Percentiles rank a stretch among this genome's conserved stretches.
phyloP scores from a whole-genome alignment of 2,113 vertebrate species.

The Bagarius yarrelli region DNA sequence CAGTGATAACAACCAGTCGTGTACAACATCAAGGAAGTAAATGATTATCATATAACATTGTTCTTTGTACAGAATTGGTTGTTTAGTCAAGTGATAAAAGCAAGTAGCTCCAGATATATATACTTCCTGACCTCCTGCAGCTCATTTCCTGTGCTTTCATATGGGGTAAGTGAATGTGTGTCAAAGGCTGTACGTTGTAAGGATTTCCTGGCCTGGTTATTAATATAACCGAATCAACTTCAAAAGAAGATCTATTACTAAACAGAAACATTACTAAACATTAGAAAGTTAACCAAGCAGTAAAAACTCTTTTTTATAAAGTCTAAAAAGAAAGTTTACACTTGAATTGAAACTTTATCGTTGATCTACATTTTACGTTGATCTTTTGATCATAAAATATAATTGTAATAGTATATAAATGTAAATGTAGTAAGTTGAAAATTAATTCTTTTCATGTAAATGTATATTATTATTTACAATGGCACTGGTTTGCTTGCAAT shows the following conservation, averaged over 20 bases:
- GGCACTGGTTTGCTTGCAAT: no score
- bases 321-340: background rate
- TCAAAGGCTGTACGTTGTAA: background rate
- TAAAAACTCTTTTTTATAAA: background rate
- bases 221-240: background rate
- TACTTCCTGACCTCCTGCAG: constrained; percentile 16
- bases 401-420: no score
- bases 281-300: background rate
- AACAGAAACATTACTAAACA: background rate
- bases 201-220: constrained; percentile 3
- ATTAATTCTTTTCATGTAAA: no score
- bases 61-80: background rate
- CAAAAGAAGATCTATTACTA: background rate
- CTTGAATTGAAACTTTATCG: background rate
- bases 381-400: no score
- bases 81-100: background rate
- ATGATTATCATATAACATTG: background rate
- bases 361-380: background rate
- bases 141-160: constrained; percentile 27
- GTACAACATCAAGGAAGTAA: background rate
- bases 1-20: background rate
- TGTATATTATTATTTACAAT: no score
- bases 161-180: background rate
- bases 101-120: background rate
- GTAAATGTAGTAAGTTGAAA: no score